These are phyloP conservation scores for Tortricodes alternella DNA, from an alignment of 2,888 invertebrate genomes.

Conservation along the genomic window DNA sequence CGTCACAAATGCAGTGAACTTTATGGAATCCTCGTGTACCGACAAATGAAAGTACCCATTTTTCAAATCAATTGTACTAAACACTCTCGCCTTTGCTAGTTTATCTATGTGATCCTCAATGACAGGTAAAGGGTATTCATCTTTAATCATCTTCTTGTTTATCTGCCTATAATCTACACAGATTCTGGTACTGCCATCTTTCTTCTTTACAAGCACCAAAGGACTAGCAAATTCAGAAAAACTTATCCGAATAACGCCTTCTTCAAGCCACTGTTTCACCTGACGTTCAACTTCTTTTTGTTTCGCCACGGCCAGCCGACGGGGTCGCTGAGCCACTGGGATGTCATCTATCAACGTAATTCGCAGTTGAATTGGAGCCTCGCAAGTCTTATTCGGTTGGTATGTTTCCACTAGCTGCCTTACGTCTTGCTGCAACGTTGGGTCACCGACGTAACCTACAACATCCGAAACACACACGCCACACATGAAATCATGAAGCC, in stretches of 20 bases:
- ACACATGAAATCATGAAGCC: neutral
- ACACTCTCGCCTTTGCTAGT: neutral
- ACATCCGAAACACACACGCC: neutral
- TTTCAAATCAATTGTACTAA: neutral
- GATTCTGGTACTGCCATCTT: neutral
- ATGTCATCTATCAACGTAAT: neutral
- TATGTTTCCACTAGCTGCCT: neutral
- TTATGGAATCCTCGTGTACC: neutral
- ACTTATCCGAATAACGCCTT: neutral
- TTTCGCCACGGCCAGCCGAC: neutral
- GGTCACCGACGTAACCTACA: neutral
- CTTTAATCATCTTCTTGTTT: conserved; percentile 1
- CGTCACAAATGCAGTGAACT: neutral
- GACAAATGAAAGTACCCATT: neutral
- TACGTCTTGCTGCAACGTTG: neutral
- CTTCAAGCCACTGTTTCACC: neutral
- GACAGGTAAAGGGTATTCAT: conserved; percentile 14
- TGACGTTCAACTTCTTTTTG: neutral
- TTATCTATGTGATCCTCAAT: conserved; percentile 18
- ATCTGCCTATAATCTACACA: neutral
- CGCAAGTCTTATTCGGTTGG: neutral
- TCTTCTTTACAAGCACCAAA: neutral
- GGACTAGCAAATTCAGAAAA: conserved; percentile 11
- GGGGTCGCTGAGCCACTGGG: neutral
- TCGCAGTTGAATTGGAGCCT: neutral